Conservation (phyloP, 2,113 vertebrate species). For the Oostethus manadensis region DNA sequence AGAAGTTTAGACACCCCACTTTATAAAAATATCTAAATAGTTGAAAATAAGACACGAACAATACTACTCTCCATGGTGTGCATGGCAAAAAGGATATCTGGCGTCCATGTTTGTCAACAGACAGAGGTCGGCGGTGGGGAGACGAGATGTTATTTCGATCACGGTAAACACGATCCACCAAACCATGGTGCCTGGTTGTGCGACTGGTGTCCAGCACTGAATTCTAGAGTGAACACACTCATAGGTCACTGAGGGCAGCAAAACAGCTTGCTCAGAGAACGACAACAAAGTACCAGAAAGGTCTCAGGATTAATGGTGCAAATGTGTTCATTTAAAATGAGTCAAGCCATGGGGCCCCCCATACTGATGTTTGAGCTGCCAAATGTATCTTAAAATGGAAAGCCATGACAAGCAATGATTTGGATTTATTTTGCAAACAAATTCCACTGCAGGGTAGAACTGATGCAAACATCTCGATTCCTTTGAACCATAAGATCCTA, state of each 20-base stretch:
- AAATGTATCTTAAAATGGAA: conserved; percentile 72
- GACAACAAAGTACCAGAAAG: conserved; percentile 20
- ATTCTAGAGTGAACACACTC: conserved; percentile 81
- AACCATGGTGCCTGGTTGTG: conserved; percentile 91
- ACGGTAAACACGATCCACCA: conserved; percentile 94
- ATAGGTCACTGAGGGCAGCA: conserved; percentile 37
- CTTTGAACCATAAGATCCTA: conserved; percentile 22
- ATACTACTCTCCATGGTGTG: neutral
- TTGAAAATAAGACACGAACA: neutral
- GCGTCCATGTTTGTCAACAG: conserved; percentile 92
- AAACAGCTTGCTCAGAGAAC: conserved; percentile 4
- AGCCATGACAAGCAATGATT: conserved; percentile 73
- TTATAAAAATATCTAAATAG: neutral
- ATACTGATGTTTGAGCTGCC: conserved; percentile 63
- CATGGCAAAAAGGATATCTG: conserved; percentile 90
- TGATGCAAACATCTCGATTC: conserved; percentile 20
- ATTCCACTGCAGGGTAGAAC: conserved; percentile 38
- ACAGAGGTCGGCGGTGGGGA: conserved; percentile 88
- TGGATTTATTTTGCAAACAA: conserved; percentile 52
- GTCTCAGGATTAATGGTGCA: conserved; percentile 53
- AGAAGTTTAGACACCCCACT: neutral
- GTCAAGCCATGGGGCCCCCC: conserved; percentile 62
- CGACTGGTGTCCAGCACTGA: conserved; percentile 93
- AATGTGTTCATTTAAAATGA: conserved; percentile 65
- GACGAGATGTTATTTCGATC: conserved; percentile 90